These are phyloP conservation scores for Psittacula echo DNA, from an alignment of 2,797 vertebrate species.

Conservation along the genomic window DNA sequence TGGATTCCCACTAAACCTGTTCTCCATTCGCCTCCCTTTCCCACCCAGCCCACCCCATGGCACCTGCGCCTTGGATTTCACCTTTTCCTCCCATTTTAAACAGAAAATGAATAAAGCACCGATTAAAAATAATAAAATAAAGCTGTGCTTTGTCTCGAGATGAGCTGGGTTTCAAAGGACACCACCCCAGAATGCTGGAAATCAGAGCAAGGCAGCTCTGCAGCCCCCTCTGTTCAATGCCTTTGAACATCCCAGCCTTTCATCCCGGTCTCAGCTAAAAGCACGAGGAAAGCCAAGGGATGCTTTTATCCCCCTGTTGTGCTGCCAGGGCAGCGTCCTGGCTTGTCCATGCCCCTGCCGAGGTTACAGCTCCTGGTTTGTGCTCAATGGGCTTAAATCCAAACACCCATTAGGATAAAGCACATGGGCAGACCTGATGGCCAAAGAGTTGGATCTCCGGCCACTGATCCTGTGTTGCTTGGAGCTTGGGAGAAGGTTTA, in stretches of 20 bases:
- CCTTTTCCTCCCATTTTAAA: background rate
- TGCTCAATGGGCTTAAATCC: background rate
- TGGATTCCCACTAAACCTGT: background rate
- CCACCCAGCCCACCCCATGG: rapidly evolving
- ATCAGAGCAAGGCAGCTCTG: background rate
- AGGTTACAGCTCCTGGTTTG: background rate
- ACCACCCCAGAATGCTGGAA: background rate
- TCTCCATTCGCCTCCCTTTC: background rate
- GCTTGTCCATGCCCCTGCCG: background rate
- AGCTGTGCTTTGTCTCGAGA: background rate
- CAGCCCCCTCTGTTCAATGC: rapidly evolving
- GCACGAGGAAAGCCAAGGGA: background rate
- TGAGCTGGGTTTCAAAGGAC: background rate
- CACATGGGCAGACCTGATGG: background rate
- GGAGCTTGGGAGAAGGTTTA: background rate
- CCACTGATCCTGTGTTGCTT: rapidly evolving
- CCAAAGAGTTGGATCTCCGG: background rate
- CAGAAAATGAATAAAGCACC: background rate
- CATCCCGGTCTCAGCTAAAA: background rate
- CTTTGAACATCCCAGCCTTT: background rate
- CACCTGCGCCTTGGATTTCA: background rate
- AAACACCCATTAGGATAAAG: rapidly evolving
- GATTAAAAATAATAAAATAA: background rate
- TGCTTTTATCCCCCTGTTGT: background rate
- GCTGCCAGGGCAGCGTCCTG: background rate